Percentiles rank a stretch among this genome's conserved stretches.
Conservation (phyloP, 2,797 vertebrate species). For the Lagocephalus sceleratus region DNA sequence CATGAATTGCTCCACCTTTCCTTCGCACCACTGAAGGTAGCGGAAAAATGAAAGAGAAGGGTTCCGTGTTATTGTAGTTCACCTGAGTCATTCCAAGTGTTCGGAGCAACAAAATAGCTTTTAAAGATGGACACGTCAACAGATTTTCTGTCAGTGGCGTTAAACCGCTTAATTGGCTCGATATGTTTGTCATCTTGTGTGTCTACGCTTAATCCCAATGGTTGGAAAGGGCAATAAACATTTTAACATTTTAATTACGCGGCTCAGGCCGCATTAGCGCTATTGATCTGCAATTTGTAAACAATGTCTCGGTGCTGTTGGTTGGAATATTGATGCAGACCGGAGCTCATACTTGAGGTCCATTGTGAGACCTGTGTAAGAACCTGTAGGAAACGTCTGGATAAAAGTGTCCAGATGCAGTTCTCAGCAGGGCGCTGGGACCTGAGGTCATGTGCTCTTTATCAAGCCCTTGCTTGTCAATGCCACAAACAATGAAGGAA, state of each 20-base stretch:
- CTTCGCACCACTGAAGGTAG: too few relatives aligned
- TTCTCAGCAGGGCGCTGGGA: conserved; percentile 3
- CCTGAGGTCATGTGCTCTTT: conserved; percentile 19
- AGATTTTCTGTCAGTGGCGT: background rate
- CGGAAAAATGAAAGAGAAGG: too few relatives aligned
- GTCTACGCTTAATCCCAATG: conserved; percentile 37
- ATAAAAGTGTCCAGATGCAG: background rate
- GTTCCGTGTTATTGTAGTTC: too few relatives aligned
- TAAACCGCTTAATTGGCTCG: conserved; percentile 26
- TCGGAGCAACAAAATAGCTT: too few relatives aligned
- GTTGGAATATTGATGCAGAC: conserved; percentile 47
- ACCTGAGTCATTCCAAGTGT: too few relatives aligned
- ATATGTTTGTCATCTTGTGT: conserved; percentile 21
- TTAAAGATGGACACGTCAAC: too few relatives aligned
- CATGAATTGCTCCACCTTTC: too few relatives aligned
- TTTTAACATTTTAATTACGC: conserved; percentile 65
- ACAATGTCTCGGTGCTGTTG: conserved; percentile 56
- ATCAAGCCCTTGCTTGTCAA: conserved; percentile 24
- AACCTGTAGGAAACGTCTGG: background rate
- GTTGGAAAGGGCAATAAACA: conserved; percentile 51
- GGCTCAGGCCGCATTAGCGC: conserved; percentile 60
- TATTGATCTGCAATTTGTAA: conserved; percentile 67
- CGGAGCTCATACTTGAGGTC: background rate
- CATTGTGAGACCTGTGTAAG: too few relatives aligned
- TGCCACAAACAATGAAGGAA: conserved; percentile 20